Evolutionary conservation across 1,140 invertebrate genomes (phyloP).

Genomic region (Hylaeus anthracinus): DNA sequence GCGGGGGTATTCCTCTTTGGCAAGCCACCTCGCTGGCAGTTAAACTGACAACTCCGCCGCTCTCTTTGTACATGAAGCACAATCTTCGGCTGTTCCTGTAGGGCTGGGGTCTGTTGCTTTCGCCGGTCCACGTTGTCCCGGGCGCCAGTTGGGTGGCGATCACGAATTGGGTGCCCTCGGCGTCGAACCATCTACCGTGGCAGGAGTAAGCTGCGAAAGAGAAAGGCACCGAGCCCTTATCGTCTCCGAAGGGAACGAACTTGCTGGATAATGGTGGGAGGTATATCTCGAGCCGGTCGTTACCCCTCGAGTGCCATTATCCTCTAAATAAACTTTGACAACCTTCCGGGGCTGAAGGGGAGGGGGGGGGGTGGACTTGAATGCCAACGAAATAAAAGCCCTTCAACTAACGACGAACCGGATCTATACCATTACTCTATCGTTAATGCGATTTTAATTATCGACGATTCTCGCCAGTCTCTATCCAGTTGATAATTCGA

Average conservation of each 20-base stretch:
- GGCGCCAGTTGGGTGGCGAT: constrained; percentile 87
- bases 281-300: constrained; percentile 49
- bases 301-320: constrained; percentile 62
- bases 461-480: not conserved
- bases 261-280: constrained; percentile 42
- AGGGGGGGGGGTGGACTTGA: no score
- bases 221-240: constrained; percentile 24
- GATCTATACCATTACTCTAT: not conserved
- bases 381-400: constrained; percentile 14
- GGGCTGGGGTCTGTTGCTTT: constrained; percentile 78
- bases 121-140: constrained; percentile 72
- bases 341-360: not conserved
- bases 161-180: constrained; percentile 87
- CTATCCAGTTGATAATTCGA: constrained; percentile 6
- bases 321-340: constrained; percentile 56
- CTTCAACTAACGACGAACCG: no score
- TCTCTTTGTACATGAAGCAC: constrained; percentile 83
- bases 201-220: constrained; percentile 89
- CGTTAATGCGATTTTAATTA: constrained; percentile 1
- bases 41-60: constrained; percentile 80
- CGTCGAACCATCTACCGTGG: constrained; percentile 89
- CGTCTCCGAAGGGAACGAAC: constrained; percentile 30
- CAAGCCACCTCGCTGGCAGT: constrained; percentile 81
- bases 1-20: constrained; percentile 78
- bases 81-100: constrained; percentile 80